Percentiles rank a stretch among this genome's conserved stretches.
These are phyloP conservation scores for Chaetodon trifascialis DNA, from an alignment of 2,113 vertebrate species.

Conservation along the genomic window DNA sequence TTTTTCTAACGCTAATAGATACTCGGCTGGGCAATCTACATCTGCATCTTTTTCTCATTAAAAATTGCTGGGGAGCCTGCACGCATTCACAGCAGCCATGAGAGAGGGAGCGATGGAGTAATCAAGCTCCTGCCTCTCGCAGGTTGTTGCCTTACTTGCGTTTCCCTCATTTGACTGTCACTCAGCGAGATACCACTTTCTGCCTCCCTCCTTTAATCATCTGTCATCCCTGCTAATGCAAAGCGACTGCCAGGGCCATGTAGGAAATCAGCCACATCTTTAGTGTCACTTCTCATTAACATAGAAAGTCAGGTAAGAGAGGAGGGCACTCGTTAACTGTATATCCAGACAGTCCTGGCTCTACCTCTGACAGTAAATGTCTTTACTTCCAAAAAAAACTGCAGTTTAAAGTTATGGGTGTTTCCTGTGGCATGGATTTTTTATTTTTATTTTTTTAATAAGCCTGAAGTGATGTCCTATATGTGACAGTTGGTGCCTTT, in stretches of 20 bases:
- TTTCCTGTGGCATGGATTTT: slow-evolving; percentile 26
- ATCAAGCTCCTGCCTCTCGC: slow-evolving; percentile 70
- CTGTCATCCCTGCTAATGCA: slow-evolving; percentile 77
- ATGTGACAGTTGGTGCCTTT: slow-evolving; percentile 41
- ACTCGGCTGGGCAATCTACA: slow-evolving; percentile 62
- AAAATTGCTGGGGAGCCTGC: slow-evolving; percentile 63
- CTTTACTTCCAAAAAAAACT: slow-evolving; percentile 9
- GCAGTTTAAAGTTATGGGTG: slow-evolving; percentile 1
- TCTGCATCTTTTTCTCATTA: slow-evolving; percentile 81
- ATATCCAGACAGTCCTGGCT: slow-evolving; percentile 31
- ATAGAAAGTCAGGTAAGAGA: slow-evolving; percentile 66
- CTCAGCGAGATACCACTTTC: slow-evolving; percentile 68
- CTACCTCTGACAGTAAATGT: slow-evolving; percentile 17
- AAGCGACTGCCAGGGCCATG: slow-evolving; percentile 72
- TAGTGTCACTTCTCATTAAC: slow-evolving; percentile 80
- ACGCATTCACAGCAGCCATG: slow-evolving; percentile 53
- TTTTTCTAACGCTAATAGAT: slow-evolving; percentile 58
- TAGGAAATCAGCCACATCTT: slow-evolving; percentile 80
- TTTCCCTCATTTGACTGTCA: slow-evolving; percentile 76
- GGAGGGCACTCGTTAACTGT: slow-evolving; percentile 43
- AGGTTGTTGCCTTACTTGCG: slow-evolving; percentile 62
- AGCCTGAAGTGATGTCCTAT: slow-evolving; percentile 1
- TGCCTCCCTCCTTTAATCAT: slow-evolving; percentile 65
- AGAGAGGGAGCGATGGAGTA: slow-evolving; percentile 56
- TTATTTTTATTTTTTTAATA: not conserved